phyloP scores from a whole-genome alignment of 2,797 vertebrate genomes.

The Pseudochromis fuscus region DNA sequence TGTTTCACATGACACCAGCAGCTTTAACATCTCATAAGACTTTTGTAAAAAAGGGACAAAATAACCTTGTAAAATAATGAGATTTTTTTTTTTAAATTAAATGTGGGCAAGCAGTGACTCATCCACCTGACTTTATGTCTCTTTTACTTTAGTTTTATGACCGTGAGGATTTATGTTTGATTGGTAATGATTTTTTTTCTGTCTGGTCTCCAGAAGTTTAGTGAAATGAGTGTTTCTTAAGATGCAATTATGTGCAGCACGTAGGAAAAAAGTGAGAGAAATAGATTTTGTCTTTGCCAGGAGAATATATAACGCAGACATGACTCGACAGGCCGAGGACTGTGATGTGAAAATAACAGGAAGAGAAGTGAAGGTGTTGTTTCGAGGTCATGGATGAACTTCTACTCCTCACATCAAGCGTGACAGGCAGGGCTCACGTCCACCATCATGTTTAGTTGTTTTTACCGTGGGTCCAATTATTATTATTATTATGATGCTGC shows the following conservation, averaged over 20 bases:
- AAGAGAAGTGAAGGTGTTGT: slow-evolving; percentile 9
- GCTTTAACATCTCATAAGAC: slow-evolving; percentile 2
- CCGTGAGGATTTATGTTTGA: slow-evolving; percentile 29
- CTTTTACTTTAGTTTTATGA: slow-evolving; percentile 46
- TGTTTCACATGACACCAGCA: slow-evolving; percentile 14
- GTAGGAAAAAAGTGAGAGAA: slow-evolving; percentile 27
- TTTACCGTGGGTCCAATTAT: background rate
- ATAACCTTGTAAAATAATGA: slow-evolving; percentile 25
- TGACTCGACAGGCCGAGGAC: slow-evolving; percentile 20
- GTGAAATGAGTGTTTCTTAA: slow-evolving; percentile 45
- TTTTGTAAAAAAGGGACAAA: slow-evolving; percentile 11
- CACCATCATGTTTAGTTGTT: background rate
- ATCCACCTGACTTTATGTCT: slow-evolving; percentile 25
- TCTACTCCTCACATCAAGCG: background rate
- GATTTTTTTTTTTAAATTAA: background rate
- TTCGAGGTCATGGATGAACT: background rate
- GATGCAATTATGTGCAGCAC: slow-evolving; percentile 41
- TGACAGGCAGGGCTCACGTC: background rate
- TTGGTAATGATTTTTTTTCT: slow-evolving; percentile 54
- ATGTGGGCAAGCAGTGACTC: slow-evolving; percentile 24
- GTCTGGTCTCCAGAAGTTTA: slow-evolving; percentile 28
- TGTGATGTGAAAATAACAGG: slow-evolving; percentile 29
- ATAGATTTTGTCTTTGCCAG: slow-evolving; percentile 37
- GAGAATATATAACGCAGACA: slow-evolving; percentile 24
- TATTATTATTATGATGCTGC: background rate